Evolutionary conservation across 2,113 vertebrate genomes (phyloP), one percentile per base, ranked within the genome.

Genomic region (Lasiurus borealis): DNA sequence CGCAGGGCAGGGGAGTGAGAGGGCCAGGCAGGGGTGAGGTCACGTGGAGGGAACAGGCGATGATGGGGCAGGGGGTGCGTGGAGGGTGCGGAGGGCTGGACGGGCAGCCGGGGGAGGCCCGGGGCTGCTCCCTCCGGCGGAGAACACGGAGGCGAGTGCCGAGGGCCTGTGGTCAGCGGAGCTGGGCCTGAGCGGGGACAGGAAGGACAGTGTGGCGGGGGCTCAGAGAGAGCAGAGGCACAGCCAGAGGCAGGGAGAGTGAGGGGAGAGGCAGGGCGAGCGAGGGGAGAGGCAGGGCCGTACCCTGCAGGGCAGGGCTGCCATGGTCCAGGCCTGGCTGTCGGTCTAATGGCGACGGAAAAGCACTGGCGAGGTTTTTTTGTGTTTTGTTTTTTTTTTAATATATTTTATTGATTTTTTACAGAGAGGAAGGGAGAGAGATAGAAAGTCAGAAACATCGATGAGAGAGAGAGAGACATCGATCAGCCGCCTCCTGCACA

Each of bases 301-400:
- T 52, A 44, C 54, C 64, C 80, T 93, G n/a, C n/a, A 93, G 68
- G 78, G 27, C 23, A n/a, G 40, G 40, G 40, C 40, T 16, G 12
- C 62, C 75, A 34, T 19, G 77, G 48, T 1, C 6, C 78, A 52
- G 25, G 71, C 57, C 83, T 80, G 50, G 44, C 80, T 84, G 93
- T 81, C 2, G 0, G 80, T 95, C 57, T 94, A 88, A 93, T 86
- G 92, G 84, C 69, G 86, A 14, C 13, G 86, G 40, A 50, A 90
- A 93, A 93, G 31, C 80, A 89, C 8, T 44, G 71, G 40, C 40
- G 40, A 40, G 40, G 40, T 40, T 40, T n/a, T n/a, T n/a, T n/a
- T 40, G 40, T 40, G 40, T 40, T 40, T n/a, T n/a, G n/a, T n/a
- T n/a, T n/a, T 40, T 40, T 40, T 40, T 40, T 40, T 40, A 40